Conservation (phyloP, 2,797 vertebrate genomes). For the Poecilia picta region DNA sequence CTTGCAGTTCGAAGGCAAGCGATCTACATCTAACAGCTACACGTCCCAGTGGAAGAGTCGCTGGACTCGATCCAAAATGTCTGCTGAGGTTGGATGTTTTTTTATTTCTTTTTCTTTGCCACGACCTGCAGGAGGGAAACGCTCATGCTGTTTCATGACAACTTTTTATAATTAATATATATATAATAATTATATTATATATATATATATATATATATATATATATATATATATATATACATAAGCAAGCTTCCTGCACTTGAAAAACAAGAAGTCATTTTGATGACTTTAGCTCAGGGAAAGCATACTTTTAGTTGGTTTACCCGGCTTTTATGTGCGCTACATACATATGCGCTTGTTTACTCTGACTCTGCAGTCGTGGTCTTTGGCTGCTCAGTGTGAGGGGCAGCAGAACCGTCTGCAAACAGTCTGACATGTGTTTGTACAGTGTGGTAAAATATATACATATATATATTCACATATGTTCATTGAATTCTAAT, state of each 20-base stretch:
- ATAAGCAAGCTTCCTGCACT: background rate
- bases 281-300: slow-evolving; percentile 1
- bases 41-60: background rate
- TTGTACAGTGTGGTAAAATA: slow-evolving; percentile 4
- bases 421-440: slow-evolving; percentile 16
- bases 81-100: background rate
- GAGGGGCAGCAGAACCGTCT: slow-evolving; percentile 16
- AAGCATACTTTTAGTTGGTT: background rate
- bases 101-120: background rate
- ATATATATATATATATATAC: background rate
- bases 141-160: background rate
- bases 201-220: too few relatives aligned
- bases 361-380: background rate
- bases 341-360: background rate
- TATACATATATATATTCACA: slow-evolving; percentile 27
- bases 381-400: background rate
- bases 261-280: slow-evolving; percentile 3
- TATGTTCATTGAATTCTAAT: slow-evolving; percentile 61
- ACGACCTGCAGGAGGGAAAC: background rate
- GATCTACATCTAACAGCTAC: background rate
- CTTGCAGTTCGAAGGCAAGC: background rate
- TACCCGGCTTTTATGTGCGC: background rate
- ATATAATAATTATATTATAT: too few relatives aligned
- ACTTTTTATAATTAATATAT: background rate
- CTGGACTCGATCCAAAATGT: background rate